These are phyloP conservation scores for Oreochromis tanganicae DNA, from an alignment of 2,113 vertebrate species.

Conservation along the genomic window DNA sequence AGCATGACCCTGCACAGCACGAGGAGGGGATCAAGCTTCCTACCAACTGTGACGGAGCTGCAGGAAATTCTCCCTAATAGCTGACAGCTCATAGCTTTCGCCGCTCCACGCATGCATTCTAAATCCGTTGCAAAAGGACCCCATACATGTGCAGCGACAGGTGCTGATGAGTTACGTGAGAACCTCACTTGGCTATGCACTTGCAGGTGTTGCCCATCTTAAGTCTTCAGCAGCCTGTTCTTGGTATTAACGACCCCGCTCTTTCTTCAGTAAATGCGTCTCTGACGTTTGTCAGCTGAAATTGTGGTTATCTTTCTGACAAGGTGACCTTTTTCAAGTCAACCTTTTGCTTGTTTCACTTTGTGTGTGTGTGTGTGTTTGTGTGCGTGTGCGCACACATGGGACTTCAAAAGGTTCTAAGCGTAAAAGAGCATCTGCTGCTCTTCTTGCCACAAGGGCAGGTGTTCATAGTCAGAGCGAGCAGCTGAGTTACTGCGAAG, in stretches of 20 bases:
- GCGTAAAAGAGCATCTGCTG: conserved; percentile 35
- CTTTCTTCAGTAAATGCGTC: background rate
- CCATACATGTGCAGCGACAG: background rate
- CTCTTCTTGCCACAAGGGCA: conserved; percentile 10
- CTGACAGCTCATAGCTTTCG: background rate
- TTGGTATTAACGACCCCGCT: background rate
- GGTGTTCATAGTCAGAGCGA: background rate
- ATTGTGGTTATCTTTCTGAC: background rate
- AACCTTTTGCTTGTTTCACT: conserved; percentile 14
- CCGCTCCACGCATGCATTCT: background rate
- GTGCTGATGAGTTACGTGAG: background rate
- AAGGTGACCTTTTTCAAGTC: conserved; percentile 31
- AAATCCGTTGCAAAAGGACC: background rate
- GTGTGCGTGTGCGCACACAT: background rate
- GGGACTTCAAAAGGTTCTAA: conserved; percentile 31
- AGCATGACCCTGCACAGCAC: background rate
- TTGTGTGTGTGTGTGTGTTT: background rate
- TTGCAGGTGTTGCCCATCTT: background rate
- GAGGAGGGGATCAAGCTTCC: background rate
- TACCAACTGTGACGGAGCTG: background rate
- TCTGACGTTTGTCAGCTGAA: conserved; percentile 18
- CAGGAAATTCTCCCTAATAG: background rate
- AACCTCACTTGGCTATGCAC: background rate
- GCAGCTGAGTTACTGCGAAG: background rate
- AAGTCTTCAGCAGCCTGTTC: background rate